phyloP scores from a whole-genome alignment of 2,113 vertebrate genomes.

The Hippoglossus stenolepis region DNA sequence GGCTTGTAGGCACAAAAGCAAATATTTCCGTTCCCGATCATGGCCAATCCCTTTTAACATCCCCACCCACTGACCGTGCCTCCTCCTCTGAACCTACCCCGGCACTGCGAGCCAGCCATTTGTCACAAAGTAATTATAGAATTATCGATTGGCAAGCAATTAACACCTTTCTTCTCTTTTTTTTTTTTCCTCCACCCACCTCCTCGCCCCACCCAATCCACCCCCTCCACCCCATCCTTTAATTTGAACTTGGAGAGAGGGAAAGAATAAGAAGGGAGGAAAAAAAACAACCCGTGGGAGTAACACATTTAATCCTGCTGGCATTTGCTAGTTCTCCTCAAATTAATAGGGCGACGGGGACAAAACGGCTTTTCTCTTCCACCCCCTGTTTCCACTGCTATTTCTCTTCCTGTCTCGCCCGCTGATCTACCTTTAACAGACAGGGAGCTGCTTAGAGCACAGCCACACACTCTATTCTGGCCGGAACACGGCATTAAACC shows the following conservation, averaged over 20 bases:
- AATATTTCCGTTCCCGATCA: conserved; percentile 86
- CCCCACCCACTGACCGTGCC: conserved; percentile 69
- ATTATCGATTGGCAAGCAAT: conserved; percentile 88
- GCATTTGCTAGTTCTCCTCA: conserved; percentile 80
- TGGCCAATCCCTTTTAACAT: conserved; percentile 79
- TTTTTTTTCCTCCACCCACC: conserved; percentile 32
- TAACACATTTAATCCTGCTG: conserved; percentile 84
- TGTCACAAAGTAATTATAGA: conserved; percentile 90
- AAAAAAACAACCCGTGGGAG: conserved; percentile 62
- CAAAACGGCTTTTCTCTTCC: conserved; percentile 77
- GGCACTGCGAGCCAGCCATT: conserved; percentile 83
- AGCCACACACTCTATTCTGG: conserved; percentile 38
- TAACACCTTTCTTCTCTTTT: conserved; percentile 81
- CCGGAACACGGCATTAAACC: conserved; percentile 38
- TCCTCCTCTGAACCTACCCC: conserved; percentile 65
- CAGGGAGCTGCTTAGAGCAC: conserved; percentile 57
- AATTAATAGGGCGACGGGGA: conserved; percentile 81
- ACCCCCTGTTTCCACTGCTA: conserved; percentile 39
- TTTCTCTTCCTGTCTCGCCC: conserved; percentile 63
- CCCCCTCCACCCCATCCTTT: conserved; percentile 76
- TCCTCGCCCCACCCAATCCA: conserved; percentile 28
- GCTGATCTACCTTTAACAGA: conserved; percentile 73
- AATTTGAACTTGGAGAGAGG: conserved; percentile 80
- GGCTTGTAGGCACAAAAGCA: conserved; percentile 84
- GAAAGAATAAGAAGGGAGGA: conserved; percentile 48